Conservation (phyloP, 2,113 vertebrate genomes). For the Ciconia maguari region DNA sequence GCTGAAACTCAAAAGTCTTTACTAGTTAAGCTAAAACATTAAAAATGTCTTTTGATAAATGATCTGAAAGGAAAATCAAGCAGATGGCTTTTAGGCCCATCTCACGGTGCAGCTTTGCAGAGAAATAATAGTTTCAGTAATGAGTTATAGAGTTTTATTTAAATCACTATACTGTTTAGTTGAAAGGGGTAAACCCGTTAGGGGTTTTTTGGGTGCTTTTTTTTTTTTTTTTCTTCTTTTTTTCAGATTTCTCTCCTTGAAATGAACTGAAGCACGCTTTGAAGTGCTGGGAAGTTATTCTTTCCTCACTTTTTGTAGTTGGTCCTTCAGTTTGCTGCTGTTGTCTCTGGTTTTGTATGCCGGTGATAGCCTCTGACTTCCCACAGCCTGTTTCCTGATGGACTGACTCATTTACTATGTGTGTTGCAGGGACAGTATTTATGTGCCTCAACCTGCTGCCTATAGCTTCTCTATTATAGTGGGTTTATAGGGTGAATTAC, state of each 20-base stretch:
- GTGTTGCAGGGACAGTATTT: neutral
- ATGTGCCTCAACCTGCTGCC: neutral
- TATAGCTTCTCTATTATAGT: neutral
- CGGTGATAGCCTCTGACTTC: neutral
- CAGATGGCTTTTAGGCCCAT: conserved; percentile 44
- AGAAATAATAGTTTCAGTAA: conserved; percentile 47
- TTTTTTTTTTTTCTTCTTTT: neutral
- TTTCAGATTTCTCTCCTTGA: neutral
- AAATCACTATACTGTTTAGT: neutral
- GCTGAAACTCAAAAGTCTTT: conserved; percentile 49
- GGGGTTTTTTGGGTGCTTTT: neutral
- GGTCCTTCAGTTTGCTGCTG: neutral
- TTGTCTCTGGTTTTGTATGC: neutral
- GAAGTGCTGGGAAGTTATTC: neutral
- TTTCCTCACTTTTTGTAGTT: neutral
- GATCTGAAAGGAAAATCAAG: conserved; percentile 58
- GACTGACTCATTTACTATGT: neutral
- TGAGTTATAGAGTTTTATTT: conserved; percentile 35
- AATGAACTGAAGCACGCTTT: neutral
- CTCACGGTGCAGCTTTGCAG: neutral
- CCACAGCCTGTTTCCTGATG: neutral
- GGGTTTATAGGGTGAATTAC: neutral
- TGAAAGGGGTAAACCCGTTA: neutral
- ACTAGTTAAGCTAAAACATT: conserved; percentile 50
- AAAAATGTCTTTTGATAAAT: conserved; percentile 55